Evolutionary conservation across 2,113 vertebrate genomes (phyloP), one percentile per base, ranked within the genome.

Genomic region (Mesocricetus auratus): DNA sequence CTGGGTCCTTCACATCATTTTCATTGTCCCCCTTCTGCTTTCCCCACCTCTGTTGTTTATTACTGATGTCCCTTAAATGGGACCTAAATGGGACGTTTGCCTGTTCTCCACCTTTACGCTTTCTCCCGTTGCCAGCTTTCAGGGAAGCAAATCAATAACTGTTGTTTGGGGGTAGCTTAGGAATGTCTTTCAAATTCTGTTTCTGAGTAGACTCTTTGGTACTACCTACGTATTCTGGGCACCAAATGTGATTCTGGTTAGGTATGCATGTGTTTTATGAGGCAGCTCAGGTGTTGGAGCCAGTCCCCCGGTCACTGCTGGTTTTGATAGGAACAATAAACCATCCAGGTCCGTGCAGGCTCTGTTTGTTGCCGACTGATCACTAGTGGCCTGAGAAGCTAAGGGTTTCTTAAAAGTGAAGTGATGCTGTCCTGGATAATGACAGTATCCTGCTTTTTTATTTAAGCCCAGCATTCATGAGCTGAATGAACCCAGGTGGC

Each of bases 361-460:
- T 77, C 77, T 47, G 26, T 64, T 86, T 87, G 81, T n/a, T n/a
- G n/a, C n/a, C n/a, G 68, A 60, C 92, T 79, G 68, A 90, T 94
- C 36, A 50, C 62, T 45, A 62, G 36, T 85, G 79, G 42, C 79
- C 94, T 13, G 36, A 89, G 69, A 91, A 71, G 56, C n/a, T 21
- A 42, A 83, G 69, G 29, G 24, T 78, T 86, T 94, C 73, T 50
- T 85, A 29, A 47, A 47, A 91, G 78, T 50, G 2, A 47, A 82
- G 22, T 53, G 7, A 11, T 89, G 39, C 26, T 81, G 16, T 93
- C 66, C 82, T 26, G 36, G 17, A 10, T 77, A 53, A 5, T 64
- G 62, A 17, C 31, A 58, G 36, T 47, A 82, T 21, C 73, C 31
- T 21, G 0, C 60, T 64, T 58, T 89, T 47, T 82, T 45, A 7